Percentiles rank a stretch among this genome's conserved stretches.
Conservation (phyloP, 2,888 invertebrate genomes). For the Mimas tiliae region DNA sequence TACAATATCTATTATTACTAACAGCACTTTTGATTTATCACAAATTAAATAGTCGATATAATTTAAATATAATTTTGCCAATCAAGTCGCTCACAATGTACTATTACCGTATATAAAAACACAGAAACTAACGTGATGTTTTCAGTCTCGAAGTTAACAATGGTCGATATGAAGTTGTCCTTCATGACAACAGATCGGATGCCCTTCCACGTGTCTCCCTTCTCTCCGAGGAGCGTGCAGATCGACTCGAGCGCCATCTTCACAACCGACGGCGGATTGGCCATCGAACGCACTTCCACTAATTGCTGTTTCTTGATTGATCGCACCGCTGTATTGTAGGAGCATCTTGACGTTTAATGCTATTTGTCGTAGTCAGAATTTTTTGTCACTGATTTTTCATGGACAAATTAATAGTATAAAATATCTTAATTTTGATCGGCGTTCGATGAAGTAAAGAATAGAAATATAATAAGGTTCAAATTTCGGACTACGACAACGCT, state of each 20-base stretch:
- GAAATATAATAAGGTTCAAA: background rate
- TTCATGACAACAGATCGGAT: constrained; percentile 96
- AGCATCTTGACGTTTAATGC: constrained; percentile 57
- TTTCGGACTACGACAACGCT: constrained; percentile 9
- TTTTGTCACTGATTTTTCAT: background rate
- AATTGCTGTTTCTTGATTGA: constrained; percentile 98
- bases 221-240: constrained; percentile 96
- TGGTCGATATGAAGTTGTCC: constrained; percentile 97
- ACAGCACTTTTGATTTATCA: background rate
- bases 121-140: constrained; percentile 95
- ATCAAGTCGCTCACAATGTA: constrained; percentile 23
- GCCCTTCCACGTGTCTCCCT: constrained; percentile 96
- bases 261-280: constrained; percentile 96
- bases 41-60: background rate
- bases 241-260: constrained; percentile 97
- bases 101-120: constrained; percentile 48
- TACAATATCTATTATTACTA: too few relatives aligned
- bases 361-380: constrained; percentile 40
- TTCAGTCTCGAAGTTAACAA: constrained; percentile 97
- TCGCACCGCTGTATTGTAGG: constrained; percentile 90
- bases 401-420: background rate
- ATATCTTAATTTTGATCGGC: background rate
- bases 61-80: background rate
- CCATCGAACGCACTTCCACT: constrained; percentile 97
- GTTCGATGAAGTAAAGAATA: background rate